Base-by-base conservation (phyloP, 1,140 invertebrate genomes). In the Pseudachorutes palmiensis region DNA sequence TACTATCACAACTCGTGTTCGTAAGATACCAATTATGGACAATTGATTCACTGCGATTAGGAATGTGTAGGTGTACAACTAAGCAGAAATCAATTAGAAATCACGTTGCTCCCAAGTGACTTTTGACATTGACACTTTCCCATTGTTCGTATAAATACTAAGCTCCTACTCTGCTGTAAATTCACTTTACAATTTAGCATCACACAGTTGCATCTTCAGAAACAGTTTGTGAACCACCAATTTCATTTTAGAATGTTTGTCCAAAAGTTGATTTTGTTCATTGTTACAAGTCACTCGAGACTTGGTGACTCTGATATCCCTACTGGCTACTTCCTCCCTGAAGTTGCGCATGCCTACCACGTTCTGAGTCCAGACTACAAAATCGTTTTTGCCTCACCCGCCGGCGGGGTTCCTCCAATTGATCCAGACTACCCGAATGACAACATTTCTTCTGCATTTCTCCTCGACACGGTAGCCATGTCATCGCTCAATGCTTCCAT, bases 301-400 rank as follows among this genome's bases (percentile, higher is more conserved):
- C 32, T 61, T 9, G 59, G 59, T 12, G 9, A 30, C 29, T 61
- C 59, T 28, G 24, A 33, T 24, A 30, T 31, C 28, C 45, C 63
- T 12, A 65, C 63, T 3, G 63, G 63, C 19, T 28, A 9, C 5
- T 65, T 60, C 31, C 45, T 65, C 5, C 63, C 63, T n/a, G 63
- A 65, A 57, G 26, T 65, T 36, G 63, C 63, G 2, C 63, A 65
- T 32, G 36, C 63, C n/a, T 65, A 65, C 63, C 14, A 57, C 28
- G 22, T 57, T 9, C 41, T 65, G 2, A 32, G 16, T 22, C 9
- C 57, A 26, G 3, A 22, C 24, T 24, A 26, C 26, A 22, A 55
- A 65, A 65, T 65, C 19, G 63, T 65, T 12, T 29, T 65, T 57
- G 63, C 41, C 5, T 65, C 63, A 5, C 63, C 63, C 3, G 2